Evolutionary conservation across 2,113 vertebrate genomes (phyloP).

Genomic region (Poeciliopsis turrubarensis): DNA sequence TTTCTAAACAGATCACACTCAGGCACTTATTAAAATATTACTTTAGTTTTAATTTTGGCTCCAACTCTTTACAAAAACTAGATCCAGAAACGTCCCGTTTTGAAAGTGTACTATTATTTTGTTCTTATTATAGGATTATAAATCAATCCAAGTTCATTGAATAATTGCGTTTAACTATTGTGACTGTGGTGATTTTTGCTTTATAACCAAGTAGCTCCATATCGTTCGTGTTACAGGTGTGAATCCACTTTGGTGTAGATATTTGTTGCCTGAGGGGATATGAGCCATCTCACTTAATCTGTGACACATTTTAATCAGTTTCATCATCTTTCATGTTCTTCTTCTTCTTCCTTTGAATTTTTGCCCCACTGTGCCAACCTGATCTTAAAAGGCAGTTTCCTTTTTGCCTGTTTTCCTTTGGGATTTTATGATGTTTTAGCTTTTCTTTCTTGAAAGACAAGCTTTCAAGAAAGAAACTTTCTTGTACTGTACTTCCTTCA

Average conservation of each 20-base stretch:
- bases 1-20: constrained; percentile 7
- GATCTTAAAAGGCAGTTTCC: constrained; percentile 32
- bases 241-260: not conserved
- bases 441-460: constrained; percentile 2
- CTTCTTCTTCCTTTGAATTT: constrained; percentile 23
- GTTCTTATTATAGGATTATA: no score
- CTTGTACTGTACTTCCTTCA: constrained; percentile 16
- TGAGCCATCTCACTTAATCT: constrained; percentile 6
- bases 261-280: constrained; percentile 4
- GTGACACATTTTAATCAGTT: constrained; percentile 12
- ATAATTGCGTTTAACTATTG: not conserved
- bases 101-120: not conserved
- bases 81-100: not conserved
- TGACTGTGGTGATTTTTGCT: not conserved
- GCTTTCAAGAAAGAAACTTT: no score
- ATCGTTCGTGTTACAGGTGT: not conserved
- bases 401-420: constrained; percentile 29
- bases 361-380: constrained; percentile 14
- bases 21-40: not conserved
- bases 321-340: constrained; percentile 22
- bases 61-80: not conserved
- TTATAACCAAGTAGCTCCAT: not conserved
- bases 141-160: not conserved
- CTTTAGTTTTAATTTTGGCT: not conserved
- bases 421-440: constrained; percentile 13